Evolutionary conservation across 2,797 vertebrate species (phyloP).

Genomic region (Neosilurus hyrtlii): DNA sequence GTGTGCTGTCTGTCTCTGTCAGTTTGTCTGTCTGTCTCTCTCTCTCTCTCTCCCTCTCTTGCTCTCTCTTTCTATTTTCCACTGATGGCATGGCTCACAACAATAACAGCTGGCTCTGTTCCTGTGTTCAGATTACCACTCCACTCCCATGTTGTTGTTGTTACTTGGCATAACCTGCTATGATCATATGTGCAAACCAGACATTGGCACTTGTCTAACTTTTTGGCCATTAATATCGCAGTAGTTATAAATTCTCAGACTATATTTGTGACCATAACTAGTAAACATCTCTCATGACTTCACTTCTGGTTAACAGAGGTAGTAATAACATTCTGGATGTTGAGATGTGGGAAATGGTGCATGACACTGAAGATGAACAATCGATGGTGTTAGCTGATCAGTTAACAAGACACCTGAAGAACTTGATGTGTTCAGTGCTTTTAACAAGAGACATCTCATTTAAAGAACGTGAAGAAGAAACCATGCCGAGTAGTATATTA

Average conservation of each 20-base stretch:
- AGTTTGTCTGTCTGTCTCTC: too few species aligned
- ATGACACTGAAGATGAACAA: background rate
- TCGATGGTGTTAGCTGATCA: background rate
- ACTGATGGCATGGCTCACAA: constrained; percentile 39
- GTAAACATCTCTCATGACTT: background rate
- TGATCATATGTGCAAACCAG: background rate
- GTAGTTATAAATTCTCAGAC: background rate
- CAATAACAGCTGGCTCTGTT: constrained; percentile 37
- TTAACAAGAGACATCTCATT: background rate
- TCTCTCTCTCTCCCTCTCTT: background rate
- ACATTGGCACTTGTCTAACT: background rate
- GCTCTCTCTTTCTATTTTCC: background rate
- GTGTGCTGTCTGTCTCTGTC: too few species aligned
- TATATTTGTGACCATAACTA: constrained; percentile 19
- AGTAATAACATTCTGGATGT: background rate
- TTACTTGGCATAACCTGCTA: background rate
- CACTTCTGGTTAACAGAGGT: background rate
- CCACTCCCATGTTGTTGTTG: constrained; percentile 13
- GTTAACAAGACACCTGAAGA: background rate
- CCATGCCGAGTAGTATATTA: background rate
- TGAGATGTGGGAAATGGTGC: background rate
- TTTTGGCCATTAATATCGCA: constrained; percentile 17
- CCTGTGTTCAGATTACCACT: constrained; percentile 40
- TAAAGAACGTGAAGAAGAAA: background rate
- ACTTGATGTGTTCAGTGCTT: background rate